These are phyloP conservation scores for Tipula helvola DNA, from an alignment of 2,888 invertebrate genomes.

Conservation along the genomic window DNA sequence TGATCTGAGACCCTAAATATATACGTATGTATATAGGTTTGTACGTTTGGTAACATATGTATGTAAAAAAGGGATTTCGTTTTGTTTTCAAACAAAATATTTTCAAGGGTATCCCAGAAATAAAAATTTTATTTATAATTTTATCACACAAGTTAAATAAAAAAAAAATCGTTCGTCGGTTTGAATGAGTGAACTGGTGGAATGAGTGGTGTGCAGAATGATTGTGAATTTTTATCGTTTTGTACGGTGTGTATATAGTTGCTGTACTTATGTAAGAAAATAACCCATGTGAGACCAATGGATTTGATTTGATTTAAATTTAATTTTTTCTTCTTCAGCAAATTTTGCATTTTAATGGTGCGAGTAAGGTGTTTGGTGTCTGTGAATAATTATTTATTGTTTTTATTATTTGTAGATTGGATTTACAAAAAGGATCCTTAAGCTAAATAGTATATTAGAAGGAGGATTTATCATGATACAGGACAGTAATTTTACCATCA, in stretches of 20 bases:
- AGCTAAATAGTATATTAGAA: background rate
- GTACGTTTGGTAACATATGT: background rate
- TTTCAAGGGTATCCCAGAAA: background rate
- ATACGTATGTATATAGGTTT: background rate
- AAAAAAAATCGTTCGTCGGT: background rate
- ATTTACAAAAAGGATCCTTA: background rate
- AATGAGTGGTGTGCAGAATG: background rate
- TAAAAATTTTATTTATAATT: background rate
- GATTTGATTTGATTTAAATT: conserved; percentile 15
- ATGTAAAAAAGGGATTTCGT: background rate
- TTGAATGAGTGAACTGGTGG: background rate
- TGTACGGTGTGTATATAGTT: background rate
- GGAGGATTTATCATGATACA: background rate
- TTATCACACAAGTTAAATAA: background rate
- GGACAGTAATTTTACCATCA: background rate
- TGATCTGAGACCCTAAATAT: background rate
- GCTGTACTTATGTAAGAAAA: background rate
- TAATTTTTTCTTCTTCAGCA: conserved; percentile 8
- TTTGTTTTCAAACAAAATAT: background rate
- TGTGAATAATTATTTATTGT: background rate
- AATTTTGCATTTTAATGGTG: background rate
- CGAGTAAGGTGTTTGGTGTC: background rate
- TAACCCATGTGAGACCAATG: conserved; percentile 10
- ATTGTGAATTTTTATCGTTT: background rate
- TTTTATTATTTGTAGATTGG: too few species aligned